Percentiles rank a stretch among this genome's conserved stretches.
These are phyloP conservation scores for Andrena minutula DNA, from an alignment of 2,888 invertebrate genomes.

Conservation along the genomic window DNA sequence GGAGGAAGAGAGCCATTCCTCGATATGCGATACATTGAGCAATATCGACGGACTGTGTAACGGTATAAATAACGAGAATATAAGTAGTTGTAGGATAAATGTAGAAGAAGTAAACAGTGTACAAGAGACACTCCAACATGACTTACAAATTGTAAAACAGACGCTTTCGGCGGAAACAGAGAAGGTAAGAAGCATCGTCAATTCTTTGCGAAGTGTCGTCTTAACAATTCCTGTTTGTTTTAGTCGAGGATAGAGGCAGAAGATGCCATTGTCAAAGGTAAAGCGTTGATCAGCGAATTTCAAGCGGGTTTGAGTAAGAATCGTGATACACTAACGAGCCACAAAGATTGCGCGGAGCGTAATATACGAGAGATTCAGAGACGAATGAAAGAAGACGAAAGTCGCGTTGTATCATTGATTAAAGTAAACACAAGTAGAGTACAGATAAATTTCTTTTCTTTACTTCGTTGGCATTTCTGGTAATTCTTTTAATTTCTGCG, in stretches of 20 bases:
- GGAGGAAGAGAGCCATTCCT: constrained; percentile 62
- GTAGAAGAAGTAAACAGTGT: constrained; percentile 65
- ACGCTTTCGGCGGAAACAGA: constrained; percentile 67
- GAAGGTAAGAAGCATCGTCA: constrained; percentile 69
- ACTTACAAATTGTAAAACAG: constrained; percentile 68
- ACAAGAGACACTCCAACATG: constrained; percentile 68
- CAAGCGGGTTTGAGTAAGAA: constrained; percentile 71
- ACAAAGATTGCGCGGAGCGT: constrained; percentile 68
- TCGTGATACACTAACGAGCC: constrained; percentile 68
- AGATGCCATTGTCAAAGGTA: constrained; percentile 64
- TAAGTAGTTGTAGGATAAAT: constrained; percentile 53
- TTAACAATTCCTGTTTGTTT: constrained; percentile 12
- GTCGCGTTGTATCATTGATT: constrained; percentile 64
- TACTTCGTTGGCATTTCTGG: background rate
- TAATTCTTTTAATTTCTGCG: constrained; percentile 15
- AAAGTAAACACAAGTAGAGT: constrained; percentile 68
- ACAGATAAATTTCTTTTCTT: background rate
- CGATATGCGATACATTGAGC: constrained; percentile 63
- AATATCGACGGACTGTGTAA: constrained; percentile 62
- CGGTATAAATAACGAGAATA: constrained; percentile 61
- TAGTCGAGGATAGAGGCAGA: constrained; percentile 73
- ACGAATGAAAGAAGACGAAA: constrained; percentile 70
- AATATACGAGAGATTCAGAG: constrained; percentile 69
- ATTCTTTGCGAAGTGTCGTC: background rate
- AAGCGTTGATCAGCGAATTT: constrained; percentile 73